Percentiles rank a stretch among this genome's conserved stretches.
Conservation (phyloP, 2,888 invertebrate genomes). For the Drosophila birchii region DNA sequence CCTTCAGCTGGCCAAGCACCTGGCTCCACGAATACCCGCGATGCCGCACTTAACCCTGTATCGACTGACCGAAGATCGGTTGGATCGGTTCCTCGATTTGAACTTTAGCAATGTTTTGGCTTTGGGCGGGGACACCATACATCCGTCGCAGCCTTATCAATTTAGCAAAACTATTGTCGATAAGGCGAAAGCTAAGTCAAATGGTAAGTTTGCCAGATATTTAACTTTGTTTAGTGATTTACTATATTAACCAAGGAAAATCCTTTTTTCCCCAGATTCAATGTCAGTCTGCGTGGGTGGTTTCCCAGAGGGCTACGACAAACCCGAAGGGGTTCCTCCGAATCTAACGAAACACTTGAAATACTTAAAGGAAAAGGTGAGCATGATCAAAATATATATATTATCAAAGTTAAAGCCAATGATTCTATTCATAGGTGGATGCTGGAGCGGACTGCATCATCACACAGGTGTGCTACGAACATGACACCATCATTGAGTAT, state of each 20-base stretch:
- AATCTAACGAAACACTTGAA: slow-evolving; percentile 86
- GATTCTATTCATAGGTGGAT: slow-evolving; percentile 84
- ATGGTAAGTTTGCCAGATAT: slow-evolving; percentile 9
- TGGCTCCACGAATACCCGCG: slow-evolving; percentile 64
- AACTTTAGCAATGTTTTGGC: slow-evolving; percentile 77
- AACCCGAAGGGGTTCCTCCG: slow-evolving; percentile 49
- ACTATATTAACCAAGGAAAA: background rate
- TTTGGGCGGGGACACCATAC: slow-evolving; percentile 75
- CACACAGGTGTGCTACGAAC: slow-evolving; percentile 93
- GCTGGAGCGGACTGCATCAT: slow-evolving; percentile 94
- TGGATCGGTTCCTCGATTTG: slow-evolving; percentile 69
- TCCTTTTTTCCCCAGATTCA: slow-evolving; percentile 55
- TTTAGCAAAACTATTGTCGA: slow-evolving; percentile 69
- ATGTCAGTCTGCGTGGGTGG: slow-evolving; percentile 93
- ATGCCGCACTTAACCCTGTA: slow-evolving; percentile 80
- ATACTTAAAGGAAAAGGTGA: slow-evolving; percentile 89
- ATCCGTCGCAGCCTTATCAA: slow-evolving; percentile 63
- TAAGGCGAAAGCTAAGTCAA: slow-evolving; percentile 44
- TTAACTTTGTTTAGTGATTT: background rate
- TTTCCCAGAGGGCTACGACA: slow-evolving; percentile 90
- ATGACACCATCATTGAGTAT: slow-evolving; percentile 88
- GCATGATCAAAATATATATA: background rate
- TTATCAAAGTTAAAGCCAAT: background rate
- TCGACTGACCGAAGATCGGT: slow-evolving; percentile 55
- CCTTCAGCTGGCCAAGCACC: slow-evolving; percentile 56